Evolutionary conservation across 2,888 invertebrate genomes (phyloP).

Genomic region (Cyclophora albipunctata): DNA sequence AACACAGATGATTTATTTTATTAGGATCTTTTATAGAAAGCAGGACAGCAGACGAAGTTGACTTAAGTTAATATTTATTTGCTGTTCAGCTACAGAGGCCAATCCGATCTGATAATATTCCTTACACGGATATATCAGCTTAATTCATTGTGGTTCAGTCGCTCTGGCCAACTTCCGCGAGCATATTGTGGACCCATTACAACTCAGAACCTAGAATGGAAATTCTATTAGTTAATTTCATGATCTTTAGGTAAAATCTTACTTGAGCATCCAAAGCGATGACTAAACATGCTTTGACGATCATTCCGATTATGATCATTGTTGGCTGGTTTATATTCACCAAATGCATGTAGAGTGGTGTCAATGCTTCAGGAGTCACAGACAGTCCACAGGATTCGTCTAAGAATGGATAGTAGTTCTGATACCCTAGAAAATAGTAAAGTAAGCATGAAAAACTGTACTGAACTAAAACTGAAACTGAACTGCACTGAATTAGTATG

Average conservation of each 20-base stretch:
- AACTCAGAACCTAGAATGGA: no score
- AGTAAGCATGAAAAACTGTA: not conserved
- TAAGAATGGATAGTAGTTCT: conserved; percentile 82
- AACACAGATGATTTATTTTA: not conserved
- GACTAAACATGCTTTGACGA: conserved; percentile 50
- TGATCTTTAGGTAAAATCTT: conserved; percentile 6
- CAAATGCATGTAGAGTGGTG: conserved; percentile 84
- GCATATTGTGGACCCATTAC: no score
- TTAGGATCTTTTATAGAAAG: not conserved
- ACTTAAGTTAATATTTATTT: not conserved
- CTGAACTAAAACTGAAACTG: no score
- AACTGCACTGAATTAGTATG: not conserved
- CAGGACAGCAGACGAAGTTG: not conserved
- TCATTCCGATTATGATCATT: conserved; percentile 86
- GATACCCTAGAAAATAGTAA: conserved; percentile 74
- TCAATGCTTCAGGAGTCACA: conserved; percentile 77
- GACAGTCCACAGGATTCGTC: conserved; percentile 76
- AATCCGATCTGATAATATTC: not conserved
- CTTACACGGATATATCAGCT: not conserved
- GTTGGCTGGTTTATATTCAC: conserved; percentile 83
- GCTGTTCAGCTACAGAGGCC: not conserved
- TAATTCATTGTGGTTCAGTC: not conserved
- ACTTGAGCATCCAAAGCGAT: conserved; percentile 82
- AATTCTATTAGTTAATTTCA: not conserved
- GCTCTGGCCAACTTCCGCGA: no score